Conservation (phyloP, 2,797 vertebrate genomes). For the Myoxocephalus aenaeus region DNA sequence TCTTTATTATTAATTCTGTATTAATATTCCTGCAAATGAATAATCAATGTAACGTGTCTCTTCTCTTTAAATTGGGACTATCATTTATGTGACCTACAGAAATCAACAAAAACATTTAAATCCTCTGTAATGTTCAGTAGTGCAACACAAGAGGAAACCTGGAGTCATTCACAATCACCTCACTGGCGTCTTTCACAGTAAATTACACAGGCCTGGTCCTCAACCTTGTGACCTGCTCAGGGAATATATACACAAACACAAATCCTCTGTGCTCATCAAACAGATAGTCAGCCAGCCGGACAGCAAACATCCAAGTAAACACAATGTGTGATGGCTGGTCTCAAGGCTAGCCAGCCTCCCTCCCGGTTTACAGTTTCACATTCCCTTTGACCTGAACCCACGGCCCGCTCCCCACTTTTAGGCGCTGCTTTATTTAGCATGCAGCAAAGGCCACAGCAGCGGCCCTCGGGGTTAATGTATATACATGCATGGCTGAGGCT, state of each 20-base stretch:
- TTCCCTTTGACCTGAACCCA: slow-evolving; percentile 79
- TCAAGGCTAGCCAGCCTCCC: slow-evolving; percentile 39
- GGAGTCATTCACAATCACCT: slow-evolving; percentile 19
- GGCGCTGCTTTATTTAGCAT: slow-evolving; percentile 80
- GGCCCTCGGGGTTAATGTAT: slow-evolving; percentile 66
- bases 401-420: slow-evolving; percentile 71
- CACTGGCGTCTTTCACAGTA: slow-evolving; percentile 32
- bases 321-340: slow-evolving; percentile 41
- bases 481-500: slow-evolving; percentile 41
- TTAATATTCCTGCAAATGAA: background rate
- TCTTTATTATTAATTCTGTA: background rate
- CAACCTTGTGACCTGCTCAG: slow-evolving; percentile 26
- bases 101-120: background rate
- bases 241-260: slow-evolving; percentile 48
- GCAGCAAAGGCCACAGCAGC: slow-evolving; percentile 52
- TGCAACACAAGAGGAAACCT: slow-evolving; percentile 1
- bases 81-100: background rate
- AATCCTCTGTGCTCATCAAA: slow-evolving; percentile 43
- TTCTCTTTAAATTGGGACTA: background rate
- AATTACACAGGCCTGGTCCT: slow-evolving; percentile 44
- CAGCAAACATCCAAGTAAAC: slow-evolving; percentile 67
- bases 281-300: slow-evolving; percentile 38
- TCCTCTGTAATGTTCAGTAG: background rate
- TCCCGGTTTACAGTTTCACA: slow-evolving; percentile 77
- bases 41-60: background rate